phyloP scores from a whole-genome alignment of 1,140 invertebrate species.

The Carposina sasakii region DNA sequence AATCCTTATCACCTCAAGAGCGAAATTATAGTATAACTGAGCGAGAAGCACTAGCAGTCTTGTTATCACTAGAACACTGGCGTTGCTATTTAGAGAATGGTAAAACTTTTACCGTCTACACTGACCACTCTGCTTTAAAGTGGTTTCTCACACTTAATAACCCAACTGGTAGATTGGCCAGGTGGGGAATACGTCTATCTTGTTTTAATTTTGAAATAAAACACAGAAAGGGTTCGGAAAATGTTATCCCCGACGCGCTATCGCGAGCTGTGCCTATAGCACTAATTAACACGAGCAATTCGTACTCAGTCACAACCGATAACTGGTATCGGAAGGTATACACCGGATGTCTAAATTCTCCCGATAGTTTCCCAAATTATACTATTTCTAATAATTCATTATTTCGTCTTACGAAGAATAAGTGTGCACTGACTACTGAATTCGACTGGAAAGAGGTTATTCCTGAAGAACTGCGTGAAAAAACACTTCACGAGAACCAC shows the following conservation, averaged over 20 bases:
- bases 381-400: slow-evolving; percentile 15
- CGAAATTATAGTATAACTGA: slow-evolving; percentile 30
- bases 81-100: slow-evolving; percentile 28
- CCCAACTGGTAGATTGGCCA: slow-evolving; percentile 26
- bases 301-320: slow-evolving; percentile 11
- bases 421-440: slow-evolving; percentile 14
- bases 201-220: slow-evolving; percentile 36
- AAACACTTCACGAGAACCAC: slow-evolving; percentile 25
- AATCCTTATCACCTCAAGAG: slow-evolving; percentile 13
- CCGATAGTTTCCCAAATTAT: slow-evolving; percentile 22
- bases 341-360: slow-evolving; percentile 14
- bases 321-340: slow-evolving; percentile 23
- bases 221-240: slow-evolving; percentile 33
- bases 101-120: slow-evolving; percentile 21
- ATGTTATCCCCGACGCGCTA: slow-evolving; percentile 35
- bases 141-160: slow-evolving; percentile 45
- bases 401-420: slow-evolving; percentile 19
- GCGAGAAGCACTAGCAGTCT: slow-evolving; percentile 23
- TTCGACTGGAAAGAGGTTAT: slow-evolving; percentile 31
- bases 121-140: slow-evolving; percentile 29
- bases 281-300: slow-evolving; percentile 5
- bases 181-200: slow-evolving; percentile 34
- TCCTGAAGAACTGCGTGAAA: slow-evolving; percentile 4
- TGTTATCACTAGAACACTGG: slow-evolving; percentile 25
- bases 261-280: slow-evolving; percentile 16